Base-by-base conservation (phyloP, 2,797 vertebrate genomes). In the Harpagifer antarcticus region DNA sequence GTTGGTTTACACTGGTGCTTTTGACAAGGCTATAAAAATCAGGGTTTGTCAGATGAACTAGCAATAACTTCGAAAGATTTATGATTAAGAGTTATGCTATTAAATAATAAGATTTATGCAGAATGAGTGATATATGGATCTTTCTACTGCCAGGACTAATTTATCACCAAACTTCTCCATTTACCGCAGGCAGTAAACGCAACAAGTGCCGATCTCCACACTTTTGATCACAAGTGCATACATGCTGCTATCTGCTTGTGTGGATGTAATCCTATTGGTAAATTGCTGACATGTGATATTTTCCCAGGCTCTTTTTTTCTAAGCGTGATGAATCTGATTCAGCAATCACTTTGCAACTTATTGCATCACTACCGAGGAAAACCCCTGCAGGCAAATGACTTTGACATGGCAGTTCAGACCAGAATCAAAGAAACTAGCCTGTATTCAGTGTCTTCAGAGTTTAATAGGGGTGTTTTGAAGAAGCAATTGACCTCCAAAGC, bases 401-500 rank as follows among this genome's bases (percentile, higher is more conserved):
- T 52, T 72, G 56, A 85, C 68, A 73, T 44, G 68, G 72, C n/a
- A 42, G 70, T 69, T 87, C 48, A 66, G 68, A 59, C 47, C 69
- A 59, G 69, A 91, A 82, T 82, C 74, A 86, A 86, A 79, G 59
- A 81, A 81, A 85, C 40, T 19, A 14, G 64, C 16, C 65, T 77
- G 79, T 81, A 83, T 88, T 85, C 80, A 79, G 68, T 40, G 20
- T 62, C 68, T 58, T 56, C 19, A 40, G 33, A 6, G 70, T 73
- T 88, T 88, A 92, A 89, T 84, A 68, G 44, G 63, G 68, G 58
- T 82, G 74, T 89, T 87, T 83, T 78, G 67, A 91, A 85, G 81
- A 86, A 71, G 82, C 62, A 81, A 76, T 65, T 90, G 85, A 90
- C 89, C 88, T 91, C 81, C 71, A 84, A 81, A 92, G 74, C 80